These are phyloP conservation scores for Brachylomia viminalis DNA, from an alignment of 2,888 invertebrate genomes.

Conservation along the genomic window DNA sequence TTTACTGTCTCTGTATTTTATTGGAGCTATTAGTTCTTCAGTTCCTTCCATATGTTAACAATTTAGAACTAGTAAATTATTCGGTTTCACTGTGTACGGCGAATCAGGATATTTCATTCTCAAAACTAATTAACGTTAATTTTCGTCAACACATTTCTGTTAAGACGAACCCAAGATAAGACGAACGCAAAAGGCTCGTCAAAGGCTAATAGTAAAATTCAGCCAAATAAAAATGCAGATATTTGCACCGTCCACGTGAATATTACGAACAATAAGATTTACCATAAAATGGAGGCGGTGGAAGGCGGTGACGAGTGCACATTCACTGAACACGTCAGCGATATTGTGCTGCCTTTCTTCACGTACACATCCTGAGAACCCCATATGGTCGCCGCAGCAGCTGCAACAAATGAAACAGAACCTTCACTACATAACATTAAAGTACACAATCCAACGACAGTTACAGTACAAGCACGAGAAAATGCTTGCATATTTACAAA, in stretches of 20 bases:
- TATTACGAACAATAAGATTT: constrained; percentile 75
- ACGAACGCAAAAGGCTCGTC: background rate
- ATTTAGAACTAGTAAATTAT: background rate
- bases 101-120: background rate
- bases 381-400: constrained; percentile 96
- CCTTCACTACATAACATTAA: constrained; percentile 63
- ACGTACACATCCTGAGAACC: constrained; percentile 97
- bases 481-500: constrained; percentile 68
- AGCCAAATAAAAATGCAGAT: constrained; percentile 41
- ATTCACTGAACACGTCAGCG: constrained; percentile 96
- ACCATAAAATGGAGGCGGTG: constrained; percentile 93
- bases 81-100: background rate
- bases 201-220: constrained; percentile 23
- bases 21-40: background rate
- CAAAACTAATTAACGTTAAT: background rate
- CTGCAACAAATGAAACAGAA: constrained; percentile 90
- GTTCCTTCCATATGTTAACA: background rate
- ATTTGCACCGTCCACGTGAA: constrained; percentile 33
- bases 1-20: background rate
- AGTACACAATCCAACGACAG: constrained; percentile 31
- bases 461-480: constrained; percentile 40
- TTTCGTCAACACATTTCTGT: background rate
- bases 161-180: constrained; percentile 1
- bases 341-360: constrained; percentile 97
- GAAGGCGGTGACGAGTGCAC: constrained; percentile 95